These are phyloP conservation scores for Ypsolopha sequella DNA, from an alignment of 2,888 invertebrate genomes.

Conservation along the genomic window DNA sequence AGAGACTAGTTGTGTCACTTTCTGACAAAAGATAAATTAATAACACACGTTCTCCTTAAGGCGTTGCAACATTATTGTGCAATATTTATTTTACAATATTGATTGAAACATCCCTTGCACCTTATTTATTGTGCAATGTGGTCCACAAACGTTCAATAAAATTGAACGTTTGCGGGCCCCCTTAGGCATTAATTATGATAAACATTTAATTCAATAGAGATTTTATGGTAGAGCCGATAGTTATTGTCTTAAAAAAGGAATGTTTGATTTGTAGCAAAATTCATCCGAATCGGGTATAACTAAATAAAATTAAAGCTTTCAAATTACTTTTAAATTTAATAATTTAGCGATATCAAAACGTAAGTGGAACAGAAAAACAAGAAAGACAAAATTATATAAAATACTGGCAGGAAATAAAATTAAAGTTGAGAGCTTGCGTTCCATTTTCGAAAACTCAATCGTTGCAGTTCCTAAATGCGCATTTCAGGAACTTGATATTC, in stretches of 20 bases:
- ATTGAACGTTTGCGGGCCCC: not conserved
- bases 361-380: constrained; percentile 9
- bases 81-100: not conserved
- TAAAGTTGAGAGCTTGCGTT: constrained; percentile 5
- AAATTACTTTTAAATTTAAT: not conserved
- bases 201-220: not conserved
- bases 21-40: constrained; percentile 21
- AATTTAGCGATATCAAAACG: not conserved
- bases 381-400: constrained; percentile 17
- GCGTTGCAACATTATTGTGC: not conserved
- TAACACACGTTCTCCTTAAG: constrained; percentile 8
- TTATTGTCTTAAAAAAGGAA: constrained; percentile 20
- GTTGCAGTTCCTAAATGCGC: not conserved
- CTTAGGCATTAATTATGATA: not conserved
- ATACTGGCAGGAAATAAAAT: constrained; percentile 19
- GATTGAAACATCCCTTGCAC: not conserved
- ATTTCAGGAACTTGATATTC: not conserved
- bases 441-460: not conserved
- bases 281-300: not conserved
- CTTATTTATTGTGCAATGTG: not conserved
- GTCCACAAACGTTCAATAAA: not conserved
- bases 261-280: constrained; percentile 10
- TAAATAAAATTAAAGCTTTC: constrained; percentile 9
- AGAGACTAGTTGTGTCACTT: constrained; percentile 33
- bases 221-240: not conserved